Evolutionary conservation across 92 coral and sea anemone genomes (phyloP).

Genomic region (Anthopleura xanthogrammica): DNA sequence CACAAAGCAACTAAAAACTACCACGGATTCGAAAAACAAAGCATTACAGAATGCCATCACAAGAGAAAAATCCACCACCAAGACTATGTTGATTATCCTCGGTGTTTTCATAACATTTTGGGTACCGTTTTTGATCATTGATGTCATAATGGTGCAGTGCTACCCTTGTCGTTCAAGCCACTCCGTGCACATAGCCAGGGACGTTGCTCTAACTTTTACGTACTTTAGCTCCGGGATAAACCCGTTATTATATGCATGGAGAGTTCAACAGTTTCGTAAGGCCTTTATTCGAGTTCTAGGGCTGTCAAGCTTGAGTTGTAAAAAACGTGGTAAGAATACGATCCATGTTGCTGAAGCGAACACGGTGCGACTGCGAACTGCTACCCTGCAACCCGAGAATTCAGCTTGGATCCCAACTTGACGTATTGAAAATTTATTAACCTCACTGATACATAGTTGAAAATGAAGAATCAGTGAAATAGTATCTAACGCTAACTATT

Average conservation of each 20-base stretch:
- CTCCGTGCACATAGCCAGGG: constrained; percentile 61
- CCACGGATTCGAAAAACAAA: constrained; percentile 37
- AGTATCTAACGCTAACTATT: no score
- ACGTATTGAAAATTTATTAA: no score
- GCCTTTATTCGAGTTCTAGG: constrained; percentile 62
- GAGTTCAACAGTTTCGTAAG: constrained; percentile 71
- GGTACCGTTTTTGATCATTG: constrained; percentile 72
- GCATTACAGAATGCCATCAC: constrained; percentile 64
- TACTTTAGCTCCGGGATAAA: constrained; percentile 84
- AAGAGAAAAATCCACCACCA: constrained; percentile 79
- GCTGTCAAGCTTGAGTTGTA: constrained; percentile 24
- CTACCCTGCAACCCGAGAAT: not conserved
- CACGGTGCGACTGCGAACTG: not conserved
- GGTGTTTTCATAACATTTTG: constrained; percentile 65
- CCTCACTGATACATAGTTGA: no score
- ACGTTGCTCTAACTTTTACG: constrained; percentile 75
- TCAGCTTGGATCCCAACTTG: constrained; percentile 29
- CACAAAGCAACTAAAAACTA: constrained; percentile 55
- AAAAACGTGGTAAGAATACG: constrained; percentile 11
- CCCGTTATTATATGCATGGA: constrained; percentile 75
- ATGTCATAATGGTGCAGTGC: constrained; percentile 79
- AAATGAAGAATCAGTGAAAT: no score
- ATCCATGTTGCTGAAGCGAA: constrained; percentile 24
- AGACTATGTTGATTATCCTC: constrained; percentile 73
- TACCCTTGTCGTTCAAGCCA: constrained; percentile 28